Evolutionary conservation across 2,888 invertebrate genomes (phyloP), one percentile per base, ranked within the genome.

Genomic region (Athalia cordata): DNA sequence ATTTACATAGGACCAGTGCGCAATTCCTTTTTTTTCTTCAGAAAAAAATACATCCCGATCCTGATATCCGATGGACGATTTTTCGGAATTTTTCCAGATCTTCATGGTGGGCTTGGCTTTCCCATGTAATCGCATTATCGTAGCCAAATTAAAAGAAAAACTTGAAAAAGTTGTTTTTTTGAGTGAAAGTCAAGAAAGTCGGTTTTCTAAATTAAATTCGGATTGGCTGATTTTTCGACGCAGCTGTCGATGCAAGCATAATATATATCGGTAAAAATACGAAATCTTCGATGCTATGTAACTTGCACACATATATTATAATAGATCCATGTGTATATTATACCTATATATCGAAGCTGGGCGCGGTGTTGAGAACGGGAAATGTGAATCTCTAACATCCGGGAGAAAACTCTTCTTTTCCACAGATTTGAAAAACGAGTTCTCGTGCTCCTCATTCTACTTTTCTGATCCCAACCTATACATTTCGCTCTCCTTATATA

Each of bases 281-380:
- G 74, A 61, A 13, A 61, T 61, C 49, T 74, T 74, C 74, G 61
- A 74, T 59, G 74, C 59, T 59, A 61, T 43, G 61, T 74, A 74
- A 29, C 29, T 29, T 29, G 29, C 29, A 29, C 29, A 29, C 29
- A 29, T 29, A 29, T 29, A 29, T 29, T 29, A 29, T 2, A 29
- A 29, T 29, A 29, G 29, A 29, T 62, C 52, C 3, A 55, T 55
- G 55, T 55, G 11, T 52, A 3, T 3, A 52, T 29, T 52, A 3
- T 55, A 55, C n/a, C 11, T 55, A 11, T 7, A 11, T 7, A 11
- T 5, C 4, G 55, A 5, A 7, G 55, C 4, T 11, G n/a, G 55
- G 55, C 11, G 9, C n/a, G 52, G 52, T 52, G 52, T 11, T 11
- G 7, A 55, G 55, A 29, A 29, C 29, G 29, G 29, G 2, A 52